These are phyloP conservation scores for Monopis laevigella DNA, from an alignment of 2,888 invertebrate genomes.

Conservation along the genomic window DNA sequence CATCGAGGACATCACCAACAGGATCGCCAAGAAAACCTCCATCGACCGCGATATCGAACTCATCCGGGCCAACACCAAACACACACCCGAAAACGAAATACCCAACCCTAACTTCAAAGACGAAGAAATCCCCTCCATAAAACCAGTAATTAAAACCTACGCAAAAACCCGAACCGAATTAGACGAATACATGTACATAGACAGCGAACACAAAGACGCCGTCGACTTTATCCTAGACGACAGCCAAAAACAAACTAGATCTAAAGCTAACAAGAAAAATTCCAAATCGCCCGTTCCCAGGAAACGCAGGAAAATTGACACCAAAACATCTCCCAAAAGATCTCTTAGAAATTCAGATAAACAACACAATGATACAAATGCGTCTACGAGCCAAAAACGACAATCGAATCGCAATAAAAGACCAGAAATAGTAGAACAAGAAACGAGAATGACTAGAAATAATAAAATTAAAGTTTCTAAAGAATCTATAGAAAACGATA, in stretches of 20 bases:
- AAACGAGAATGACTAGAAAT: constrained; percentile 29
- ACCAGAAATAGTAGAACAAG: constrained; percentile 13
- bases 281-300: constrained; percentile 39
- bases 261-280: constrained; percentile 34
- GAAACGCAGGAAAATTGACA: constrained; percentile 34
- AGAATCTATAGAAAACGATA: constrained; percentile 57
- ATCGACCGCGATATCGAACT: constrained; percentile 53
- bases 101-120: constrained; percentile 33
- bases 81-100: neutral
- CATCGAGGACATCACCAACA: constrained; percentile 39
- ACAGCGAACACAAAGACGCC: constrained; percentile 42
- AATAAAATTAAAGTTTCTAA: constrained; percentile 34
- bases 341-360: neutral
- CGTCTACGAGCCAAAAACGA: neutral
- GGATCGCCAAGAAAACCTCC: constrained; percentile 41
- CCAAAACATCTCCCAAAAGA: no score
- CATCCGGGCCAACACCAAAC: constrained; percentile 43
- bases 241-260: constrained; percentile 44
- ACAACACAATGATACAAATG: neutral
- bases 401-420: no score
- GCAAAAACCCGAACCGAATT: constrained; percentile 46
- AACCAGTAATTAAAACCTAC: constrained; percentile 54
- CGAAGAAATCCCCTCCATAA: constrained; percentile 45
- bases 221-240: constrained; percentile 18
- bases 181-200: constrained; percentile 54